phyloP scores from a whole-genome alignment of 2,888 invertebrate genomes.

The Drosophila subsilvestris region DNA sequence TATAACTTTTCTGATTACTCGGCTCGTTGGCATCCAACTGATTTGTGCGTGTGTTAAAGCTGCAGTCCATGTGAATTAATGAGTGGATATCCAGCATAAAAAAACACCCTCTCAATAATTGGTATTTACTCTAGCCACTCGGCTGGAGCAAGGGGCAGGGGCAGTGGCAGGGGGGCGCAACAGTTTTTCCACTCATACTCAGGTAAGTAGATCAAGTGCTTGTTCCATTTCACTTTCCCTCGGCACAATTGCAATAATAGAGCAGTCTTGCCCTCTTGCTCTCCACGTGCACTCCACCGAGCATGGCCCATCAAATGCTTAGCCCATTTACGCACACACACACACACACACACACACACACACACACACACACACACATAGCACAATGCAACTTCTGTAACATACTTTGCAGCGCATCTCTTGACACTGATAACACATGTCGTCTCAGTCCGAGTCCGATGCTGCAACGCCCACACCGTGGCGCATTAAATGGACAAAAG shows the following conservation, averaged over 20 bases:
- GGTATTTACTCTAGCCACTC: neutral
- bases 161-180: conserved; percentile 5
- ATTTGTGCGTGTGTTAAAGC: conserved; percentile 36
- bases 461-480: conserved; percentile 22
- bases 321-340: conserved; percentile 30
- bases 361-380: neutral
- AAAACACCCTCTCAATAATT: neutral
- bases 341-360: conserved; percentile 1
- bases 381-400: conserved; percentile 57
- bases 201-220: conserved; percentile 40
- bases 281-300: conserved; percentile 4
- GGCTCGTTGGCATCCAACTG: conserved; percentile 14
- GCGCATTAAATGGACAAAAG: conserved; percentile 74
- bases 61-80: too few relatives aligned
- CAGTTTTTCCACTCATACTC: conserved; percentile 18
- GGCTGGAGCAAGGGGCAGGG: neutral
- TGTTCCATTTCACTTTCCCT: conserved; percentile 14
- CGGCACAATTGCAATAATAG: conserved; percentile 32
- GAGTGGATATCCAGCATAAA: conserved; percentile 3
- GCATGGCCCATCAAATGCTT: conserved; percentile 37
- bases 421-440: conserved; percentile 80
- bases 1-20: conserved; percentile 27
- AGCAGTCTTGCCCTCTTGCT: conserved; percentile 20
- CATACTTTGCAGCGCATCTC: conserved; percentile 70
- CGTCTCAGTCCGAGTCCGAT: conserved; percentile 16